Evolutionary conservation across 2,797 vertebrate genomes (phyloP).

Genomic region (Oophaga sylvatica): DNA sequence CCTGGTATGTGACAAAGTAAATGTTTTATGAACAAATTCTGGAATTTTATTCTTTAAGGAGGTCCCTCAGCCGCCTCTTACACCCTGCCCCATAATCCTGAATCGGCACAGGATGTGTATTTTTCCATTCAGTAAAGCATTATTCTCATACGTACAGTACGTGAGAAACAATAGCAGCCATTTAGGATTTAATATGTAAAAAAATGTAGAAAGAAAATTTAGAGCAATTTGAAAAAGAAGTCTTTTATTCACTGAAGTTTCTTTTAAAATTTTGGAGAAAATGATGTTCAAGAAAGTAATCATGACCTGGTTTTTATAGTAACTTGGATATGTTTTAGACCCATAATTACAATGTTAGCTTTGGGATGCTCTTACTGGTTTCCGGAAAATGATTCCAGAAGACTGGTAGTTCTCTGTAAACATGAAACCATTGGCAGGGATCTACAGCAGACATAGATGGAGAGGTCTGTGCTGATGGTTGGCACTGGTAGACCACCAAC

Average conservation of each 20-base stretch:
- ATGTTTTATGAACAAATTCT: no score
- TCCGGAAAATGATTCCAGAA: not conserved
- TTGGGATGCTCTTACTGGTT: not conserved
- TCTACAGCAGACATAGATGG: not conserved
- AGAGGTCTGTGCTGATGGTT: not conserved
- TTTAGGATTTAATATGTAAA: no score
- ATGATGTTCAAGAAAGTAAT: not conserved
- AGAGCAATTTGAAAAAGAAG: not conserved
- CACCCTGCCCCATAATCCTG: no score
- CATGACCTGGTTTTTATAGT: not conserved
- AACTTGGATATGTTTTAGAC: slow-evolving; percentile 8
- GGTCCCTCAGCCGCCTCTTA: no score
- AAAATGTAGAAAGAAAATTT: no score
- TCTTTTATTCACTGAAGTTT: not conserved
- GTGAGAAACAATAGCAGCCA: no score
- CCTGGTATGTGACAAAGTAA: no score
- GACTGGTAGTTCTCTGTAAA: not conserved
- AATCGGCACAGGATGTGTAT: no score
- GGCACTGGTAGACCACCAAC: not conserved
- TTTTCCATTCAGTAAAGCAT: no score
- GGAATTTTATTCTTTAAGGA: no score
- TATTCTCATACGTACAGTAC: no score
- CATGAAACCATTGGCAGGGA: not conserved
- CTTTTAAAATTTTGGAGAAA: not conserved
- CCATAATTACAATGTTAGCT: slow-evolving; percentile 21